Percentiles rank a stretch among this genome's conserved stretches.
phyloP scores from a whole-genome alignment of 2,888 invertebrate genomes.

The Litoditis marina region DNA sequence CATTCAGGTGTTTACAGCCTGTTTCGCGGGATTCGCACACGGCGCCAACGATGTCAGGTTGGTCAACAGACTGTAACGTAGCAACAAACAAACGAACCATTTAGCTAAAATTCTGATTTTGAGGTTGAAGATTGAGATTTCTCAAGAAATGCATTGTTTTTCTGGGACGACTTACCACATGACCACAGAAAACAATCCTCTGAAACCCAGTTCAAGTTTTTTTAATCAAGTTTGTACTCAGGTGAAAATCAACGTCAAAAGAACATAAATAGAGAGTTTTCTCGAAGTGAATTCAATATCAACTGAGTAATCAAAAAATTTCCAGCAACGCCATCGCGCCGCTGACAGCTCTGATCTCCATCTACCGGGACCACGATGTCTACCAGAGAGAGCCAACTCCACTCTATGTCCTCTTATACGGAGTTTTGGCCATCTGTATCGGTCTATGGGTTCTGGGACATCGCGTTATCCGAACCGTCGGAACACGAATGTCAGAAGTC shows the following conservation, averaged over 20 bases:
- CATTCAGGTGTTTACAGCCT: conserved; percentile 90
- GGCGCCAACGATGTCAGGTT: conserved; percentile 97
- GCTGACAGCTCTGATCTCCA: conserved; percentile 85
- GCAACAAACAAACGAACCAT: neutral
- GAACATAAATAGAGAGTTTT: too few relatives aligned
- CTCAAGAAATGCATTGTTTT: conserved; percentile 15
- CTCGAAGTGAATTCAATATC: too few relatives aligned
- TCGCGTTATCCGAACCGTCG: conserved; percentile 90
- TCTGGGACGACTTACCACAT: too few relatives aligned
- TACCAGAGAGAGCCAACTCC: conserved; percentile 81
- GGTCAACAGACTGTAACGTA: too few relatives aligned
- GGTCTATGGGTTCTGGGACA: conserved; percentile 94
- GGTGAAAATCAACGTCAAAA: too few relatives aligned
- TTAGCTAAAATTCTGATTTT: neutral
- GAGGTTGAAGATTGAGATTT: neutral
- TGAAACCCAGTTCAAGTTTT: too few relatives aligned
- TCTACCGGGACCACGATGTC: conserved; percentile 77
- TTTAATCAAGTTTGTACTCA: too few relatives aligned
- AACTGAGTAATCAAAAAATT: too few relatives aligned
- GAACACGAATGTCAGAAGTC: conserved; percentile 90
- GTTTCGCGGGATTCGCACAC: conserved; percentile 98
- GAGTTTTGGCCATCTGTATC: conserved; percentile 87
- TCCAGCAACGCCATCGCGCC: conserved; percentile 93
- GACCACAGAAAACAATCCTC: too few relatives aligned
- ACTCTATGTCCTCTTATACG: conserved; percentile 82